Evolutionary conservation across 2,888 invertebrate species (phyloP).

Genomic region (Heteromyza rotundicornis): DNA sequence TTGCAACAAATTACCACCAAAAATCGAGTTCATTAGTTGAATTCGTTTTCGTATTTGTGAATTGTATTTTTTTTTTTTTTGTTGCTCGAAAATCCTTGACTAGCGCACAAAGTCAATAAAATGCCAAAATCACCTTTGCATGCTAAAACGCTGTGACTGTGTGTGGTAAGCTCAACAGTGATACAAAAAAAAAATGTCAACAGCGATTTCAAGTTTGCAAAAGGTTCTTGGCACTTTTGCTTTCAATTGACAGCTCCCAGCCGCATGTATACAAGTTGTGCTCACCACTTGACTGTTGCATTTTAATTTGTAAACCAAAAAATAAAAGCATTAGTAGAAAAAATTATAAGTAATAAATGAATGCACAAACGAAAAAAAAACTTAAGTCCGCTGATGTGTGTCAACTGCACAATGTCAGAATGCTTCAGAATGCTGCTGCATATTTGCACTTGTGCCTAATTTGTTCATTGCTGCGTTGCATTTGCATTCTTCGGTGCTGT

Average conservation of each 20-base stretch:
- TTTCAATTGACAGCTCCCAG: background rate
- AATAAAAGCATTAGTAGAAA: no score
- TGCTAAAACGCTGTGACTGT: no score
- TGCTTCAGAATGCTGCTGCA: slow-evolving; percentile 34
- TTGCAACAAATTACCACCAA: background rate
- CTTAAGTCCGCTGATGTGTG: slow-evolving; percentile 38
- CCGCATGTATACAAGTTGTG: no score
- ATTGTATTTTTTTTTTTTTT: no score
- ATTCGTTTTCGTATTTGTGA: no score
- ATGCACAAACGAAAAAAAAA: background rate
- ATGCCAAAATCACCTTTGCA: background rate
- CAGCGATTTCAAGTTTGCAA: no score
- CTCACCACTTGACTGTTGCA: no score
- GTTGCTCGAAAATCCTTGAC: background rate
- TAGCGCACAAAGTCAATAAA: background rate
- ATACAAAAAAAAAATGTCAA: no score
- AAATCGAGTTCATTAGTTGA: background rate
- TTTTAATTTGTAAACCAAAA: no score
- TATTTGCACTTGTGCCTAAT: slow-evolving; percentile 46
- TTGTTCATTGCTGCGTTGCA: slow-evolving; percentile 39
- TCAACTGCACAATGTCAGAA: slow-evolving; percentile 51
- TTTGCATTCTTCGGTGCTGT: slow-evolving; percentile 1
- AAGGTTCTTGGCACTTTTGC: background rate
- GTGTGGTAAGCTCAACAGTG: no score
- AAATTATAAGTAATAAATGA: no score